Percentiles rank a stretch among this genome's conserved stretches.
Conservation (phyloP, 2,113 vertebrate genomes). For the Tiliqua scincoides region DNA sequence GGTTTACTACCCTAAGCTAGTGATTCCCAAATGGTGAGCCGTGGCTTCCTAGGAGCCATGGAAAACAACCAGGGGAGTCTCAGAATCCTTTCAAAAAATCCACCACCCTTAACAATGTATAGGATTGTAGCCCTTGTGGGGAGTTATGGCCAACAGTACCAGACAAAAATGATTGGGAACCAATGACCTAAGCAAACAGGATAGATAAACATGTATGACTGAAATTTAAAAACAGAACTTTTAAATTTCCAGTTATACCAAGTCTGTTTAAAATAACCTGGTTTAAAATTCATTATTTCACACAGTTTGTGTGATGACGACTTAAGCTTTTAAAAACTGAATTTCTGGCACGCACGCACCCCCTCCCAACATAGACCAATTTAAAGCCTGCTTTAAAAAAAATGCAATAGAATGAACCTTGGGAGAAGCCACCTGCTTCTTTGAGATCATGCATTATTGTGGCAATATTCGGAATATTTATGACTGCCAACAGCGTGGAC, state of each 20-base stretch:
- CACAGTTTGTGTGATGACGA: too few relatives aligned
- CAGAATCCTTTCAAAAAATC: too few relatives aligned
- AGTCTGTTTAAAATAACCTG: not conserved
- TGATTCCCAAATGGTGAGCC: too few relatives aligned
- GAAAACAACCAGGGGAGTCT: too few relatives aligned
- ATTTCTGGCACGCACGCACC: not conserved
- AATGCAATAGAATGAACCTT: not conserved
- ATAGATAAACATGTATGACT: too few relatives aligned
- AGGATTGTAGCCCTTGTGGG: too few relatives aligned
- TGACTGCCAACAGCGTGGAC: not conserved
- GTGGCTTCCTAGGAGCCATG: too few relatives aligned
- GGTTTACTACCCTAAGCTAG: not conserved
- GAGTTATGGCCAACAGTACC: too few relatives aligned
- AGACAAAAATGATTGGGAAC: too few relatives aligned
- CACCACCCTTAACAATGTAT: too few relatives aligned
- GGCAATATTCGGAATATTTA: not conserved
- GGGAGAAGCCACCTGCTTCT: not conserved
- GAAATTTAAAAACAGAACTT: too few relatives aligned
- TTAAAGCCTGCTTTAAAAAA: not conserved
- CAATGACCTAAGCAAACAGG: too few relatives aligned
- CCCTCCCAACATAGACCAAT: not conserved
- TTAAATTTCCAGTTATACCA: not conserved
- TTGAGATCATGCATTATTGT: not conserved
- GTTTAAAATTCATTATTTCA: not conserved
- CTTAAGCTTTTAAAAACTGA: not conserved